phyloP scores from a whole-genome alignment of 2,113 vertebrate species.

The Ariopsis seemanni region DNA sequence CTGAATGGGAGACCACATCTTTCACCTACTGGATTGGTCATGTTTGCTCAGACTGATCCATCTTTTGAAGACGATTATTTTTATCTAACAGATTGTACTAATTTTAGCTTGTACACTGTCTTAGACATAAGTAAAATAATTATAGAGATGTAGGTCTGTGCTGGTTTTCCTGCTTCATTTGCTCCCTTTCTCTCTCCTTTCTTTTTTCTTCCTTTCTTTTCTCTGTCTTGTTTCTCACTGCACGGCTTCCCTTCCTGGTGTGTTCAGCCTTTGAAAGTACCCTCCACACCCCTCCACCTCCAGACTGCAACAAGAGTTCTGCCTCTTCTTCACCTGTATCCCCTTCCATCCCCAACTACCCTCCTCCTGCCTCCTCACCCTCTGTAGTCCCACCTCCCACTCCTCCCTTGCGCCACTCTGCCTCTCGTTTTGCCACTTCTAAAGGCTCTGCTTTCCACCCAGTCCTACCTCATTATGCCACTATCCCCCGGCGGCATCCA shows the following conservation, averaged over 20 bases:
- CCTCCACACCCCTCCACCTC: conserved; percentile 83
- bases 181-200: conserved; percentile 84
- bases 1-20: conserved; percentile 31
- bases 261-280: conserved; percentile 91
- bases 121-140: conserved; percentile 46
- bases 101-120: conserved; percentile 67
- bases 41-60: conserved; percentile 26
- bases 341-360: conserved; percentile 78
- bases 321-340: conserved; percentile 78
- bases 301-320: conserved; percentile 83
- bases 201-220: conserved; percentile 80
- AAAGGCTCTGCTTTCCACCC: conserved; percentile 97
- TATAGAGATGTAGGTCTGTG: conserved; percentile 76
- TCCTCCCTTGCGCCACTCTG: conserved; percentile 91
- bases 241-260: conserved; percentile 68
- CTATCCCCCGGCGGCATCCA: conserved; percentile 84
- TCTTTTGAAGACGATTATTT: conserved; percentile 16
- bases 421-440: conserved; percentile 94
- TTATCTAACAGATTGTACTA: conserved; percentile 77
- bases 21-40: conserved; percentile 10
- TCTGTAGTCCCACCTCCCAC: conserved; percentile 86
- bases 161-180: conserved; percentile 89
- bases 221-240: conserved; percentile 74
- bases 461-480: conserved; percentile 94
- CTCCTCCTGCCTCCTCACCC: conserved; percentile 70